Evolutionary conservation across 1,140 invertebrate species (phyloP), one percentile per base, ranked within the genome.

Genomic region (Orius laevigatus): DNA sequence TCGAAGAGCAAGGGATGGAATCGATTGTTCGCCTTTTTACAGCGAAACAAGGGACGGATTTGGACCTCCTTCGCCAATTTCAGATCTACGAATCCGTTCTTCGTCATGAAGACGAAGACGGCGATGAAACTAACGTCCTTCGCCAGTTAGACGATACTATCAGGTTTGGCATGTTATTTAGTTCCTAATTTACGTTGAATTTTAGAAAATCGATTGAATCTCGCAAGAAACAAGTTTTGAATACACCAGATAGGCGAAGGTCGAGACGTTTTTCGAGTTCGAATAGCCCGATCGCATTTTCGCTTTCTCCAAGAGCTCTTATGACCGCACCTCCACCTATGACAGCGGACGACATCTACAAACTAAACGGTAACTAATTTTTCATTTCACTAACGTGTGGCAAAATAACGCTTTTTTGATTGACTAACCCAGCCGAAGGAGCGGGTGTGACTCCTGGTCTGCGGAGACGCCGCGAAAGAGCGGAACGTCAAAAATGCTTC

Each of bases 1-100:
- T 98, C 31, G 94, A 98, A 64, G 90, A 96, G 56, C 91, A 95
- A 60, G 92, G 91, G 3, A 93, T 99, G 65, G 91, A 96, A 63
- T 71, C 72, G 14, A 82, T 96, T 34, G 88, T 94, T 8, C 25
- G 25, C 8, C 25, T 67, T 46, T 93, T 94, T 63, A 91, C 94
- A 82, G 83, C 84, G 1, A 89, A 86, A 63, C 85, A 87, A 52
- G 88, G 88, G 20, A 90, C 89, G 1, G 91, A 96, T 66, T 70
- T 93, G 44, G 92, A 96, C 68, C 71, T 96, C 5, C 68, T 94
- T 35, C 77, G 90, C 58, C 92, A 97, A 66, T 80, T 96, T 63
- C 88, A 94, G 60, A 84, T 94, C 48, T 96, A 95, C 63, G 92
- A 96, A 70, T 84, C 89, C 47, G 89, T 94, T 25, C 64, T 97